Evolutionary conservation across 2,888 invertebrate species (phyloP).

Genomic region (Pyrrhia umbra): DNA sequence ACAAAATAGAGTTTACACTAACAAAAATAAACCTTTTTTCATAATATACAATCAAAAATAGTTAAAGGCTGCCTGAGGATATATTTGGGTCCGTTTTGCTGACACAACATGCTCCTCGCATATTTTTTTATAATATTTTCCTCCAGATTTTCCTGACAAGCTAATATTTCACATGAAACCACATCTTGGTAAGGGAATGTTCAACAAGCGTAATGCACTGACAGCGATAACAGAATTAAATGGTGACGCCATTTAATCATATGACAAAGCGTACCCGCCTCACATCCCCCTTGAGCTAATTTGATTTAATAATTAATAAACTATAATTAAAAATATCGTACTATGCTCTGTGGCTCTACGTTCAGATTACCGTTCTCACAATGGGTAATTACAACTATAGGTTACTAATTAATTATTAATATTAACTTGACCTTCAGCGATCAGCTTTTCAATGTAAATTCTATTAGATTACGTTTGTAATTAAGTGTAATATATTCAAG

Average conservation of each 20-base stretch:
- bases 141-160: constrained; percentile 13
- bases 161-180: neutral
- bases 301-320: constrained; percentile 27
- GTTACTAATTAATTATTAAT: constrained; percentile 64
- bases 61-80: constrained; percentile 27
- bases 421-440: constrained; percentile 74
- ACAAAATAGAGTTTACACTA: constrained; percentile 19
- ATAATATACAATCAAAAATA: constrained; percentile 35
- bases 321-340: constrained; percentile 19
- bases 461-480: constrained; percentile 64
- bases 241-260: constrained; percentile 17
- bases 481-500: constrained; percentile 53
- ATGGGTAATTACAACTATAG: constrained; percentile 60
- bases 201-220: neutral
- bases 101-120: constrained; percentile 24
- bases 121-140: constrained; percentile 51
- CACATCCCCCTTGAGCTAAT: constrained; percentile 33
- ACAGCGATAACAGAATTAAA: constrained; percentile 18
- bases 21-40: constrained; percentile 11
- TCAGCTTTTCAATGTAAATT: constrained; percentile 76
- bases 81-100: constrained; percentile 29
- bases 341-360: constrained; percentile 7
- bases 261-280: neutral
- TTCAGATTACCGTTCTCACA: constrained; percentile 42
- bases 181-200: constrained; percentile 16